Percentiles rank a stretch among this genome's conserved stretches.
phyloP scores from a whole-genome alignment of 2,888 invertebrate species.

The Ganaspis brasiliensis region DNA sequence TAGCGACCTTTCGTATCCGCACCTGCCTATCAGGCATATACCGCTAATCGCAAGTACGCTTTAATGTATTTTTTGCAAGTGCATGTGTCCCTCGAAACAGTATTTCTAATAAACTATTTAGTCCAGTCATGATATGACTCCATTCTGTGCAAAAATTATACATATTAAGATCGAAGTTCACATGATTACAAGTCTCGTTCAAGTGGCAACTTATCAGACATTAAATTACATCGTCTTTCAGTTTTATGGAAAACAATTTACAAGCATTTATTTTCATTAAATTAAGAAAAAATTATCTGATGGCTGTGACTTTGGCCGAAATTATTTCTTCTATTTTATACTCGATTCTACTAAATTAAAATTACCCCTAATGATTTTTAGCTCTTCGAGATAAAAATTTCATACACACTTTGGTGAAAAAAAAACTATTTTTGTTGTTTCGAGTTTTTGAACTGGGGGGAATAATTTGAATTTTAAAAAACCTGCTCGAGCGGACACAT shows the following conservation, averaged over 20 bases:
- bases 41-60: conserved; percentile 8
- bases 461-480: not conserved
- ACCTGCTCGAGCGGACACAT: conserved; percentile 18
- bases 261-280: not conserved
- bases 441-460: not conserved
- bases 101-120: conserved; percentile 28
- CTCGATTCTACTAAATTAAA: no score
- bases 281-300: no score
- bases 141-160: conserved; percentile 1
- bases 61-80: not conserved
- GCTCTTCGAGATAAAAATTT: no score
- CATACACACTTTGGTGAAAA: not conserved
- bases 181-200: conserved; percentile 6
- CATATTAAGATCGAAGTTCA: conserved; percentile 15
- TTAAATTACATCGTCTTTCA: not conserved
- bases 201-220: not conserved
- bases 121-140: conserved; percentile 16
- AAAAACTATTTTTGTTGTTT: not conserved
- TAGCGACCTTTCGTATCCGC: conserved; percentile 32
- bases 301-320: no score
- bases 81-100: not conserved
- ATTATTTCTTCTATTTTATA: no score
- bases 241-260: not conserved
- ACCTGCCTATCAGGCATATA: not conserved
- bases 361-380: no score